Evolutionary conservation across 2,888 invertebrate genomes (phyloP).

Genomic region (Selenia dentaria): DNA sequence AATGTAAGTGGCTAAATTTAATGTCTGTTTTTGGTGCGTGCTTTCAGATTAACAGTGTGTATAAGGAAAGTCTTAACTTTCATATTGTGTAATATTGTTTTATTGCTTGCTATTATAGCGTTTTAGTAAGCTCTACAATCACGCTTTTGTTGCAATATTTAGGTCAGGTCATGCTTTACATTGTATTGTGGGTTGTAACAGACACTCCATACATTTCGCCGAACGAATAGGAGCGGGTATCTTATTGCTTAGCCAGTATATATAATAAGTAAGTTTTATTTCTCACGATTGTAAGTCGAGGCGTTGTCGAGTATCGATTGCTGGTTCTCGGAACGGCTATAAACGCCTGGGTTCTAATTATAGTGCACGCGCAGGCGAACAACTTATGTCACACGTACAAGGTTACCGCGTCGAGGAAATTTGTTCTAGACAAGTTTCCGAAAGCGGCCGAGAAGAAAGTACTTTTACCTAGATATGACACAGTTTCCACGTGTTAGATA

Average conservation of each 20-base stretch:
- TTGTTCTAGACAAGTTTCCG: constrained; percentile 76
- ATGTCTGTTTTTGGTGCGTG: constrained; percentile 16
- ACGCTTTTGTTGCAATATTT: constrained; percentile 13
- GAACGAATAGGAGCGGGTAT: constrained; percentile 27
- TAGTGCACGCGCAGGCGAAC: constrained; percentile 57
- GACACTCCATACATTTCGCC: constrained; percentile 27
- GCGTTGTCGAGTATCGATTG: constrained; percentile 55
- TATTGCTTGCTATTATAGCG: constrained; percentile 8
- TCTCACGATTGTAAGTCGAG: constrained; percentile 44
- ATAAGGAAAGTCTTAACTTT: constrained; percentile 16
- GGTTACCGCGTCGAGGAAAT: constrained; percentile 74
- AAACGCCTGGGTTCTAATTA: constrained; percentile 65
- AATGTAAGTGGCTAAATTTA: constrained; percentile 5
- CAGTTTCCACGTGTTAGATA: constrained; percentile 73
- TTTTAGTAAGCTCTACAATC: constrained; percentile 20
- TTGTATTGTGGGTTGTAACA: constrained; percentile 29
- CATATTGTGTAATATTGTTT: constrained; percentile 12
- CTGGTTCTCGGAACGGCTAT: constrained; percentile 57
- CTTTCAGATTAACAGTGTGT: constrained; percentile 14
- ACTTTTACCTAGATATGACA: constrained; percentile 82
- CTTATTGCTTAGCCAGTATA: constrained; percentile 27
- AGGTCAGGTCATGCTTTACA: constrained; percentile 18
- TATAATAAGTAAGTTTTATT: constrained; percentile 37
- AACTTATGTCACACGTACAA: constrained; percentile 78
- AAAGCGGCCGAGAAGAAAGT: constrained; percentile 82